phyloP scores from a whole-genome alignment of 2,113 vertebrate species.

The Ibidorhyncha struthersii region DNA sequence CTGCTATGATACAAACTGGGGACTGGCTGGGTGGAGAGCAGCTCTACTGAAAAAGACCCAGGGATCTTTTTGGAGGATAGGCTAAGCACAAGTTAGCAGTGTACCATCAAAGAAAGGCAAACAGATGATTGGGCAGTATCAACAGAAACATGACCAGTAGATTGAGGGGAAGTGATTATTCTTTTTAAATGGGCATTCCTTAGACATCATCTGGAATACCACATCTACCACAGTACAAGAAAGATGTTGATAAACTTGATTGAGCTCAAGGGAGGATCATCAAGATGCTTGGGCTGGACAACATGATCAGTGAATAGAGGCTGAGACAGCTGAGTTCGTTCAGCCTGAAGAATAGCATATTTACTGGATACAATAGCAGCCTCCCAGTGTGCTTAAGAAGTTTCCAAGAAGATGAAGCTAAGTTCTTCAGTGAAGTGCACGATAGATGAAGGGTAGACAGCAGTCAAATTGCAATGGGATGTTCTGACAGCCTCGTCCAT shows the following conservation, averaged over 20 bases:
- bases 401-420: not conserved
- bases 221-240: not conserved
- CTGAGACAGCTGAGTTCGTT: not conserved
- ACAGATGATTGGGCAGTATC: not conserved
- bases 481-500: not conserved
- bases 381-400: not conserved
- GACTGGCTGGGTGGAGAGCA: not conserved
- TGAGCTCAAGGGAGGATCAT: not conserved
- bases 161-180: not conserved
- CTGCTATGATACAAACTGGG: not conserved
- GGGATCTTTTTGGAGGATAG: not conserved
- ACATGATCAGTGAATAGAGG: not conserved
- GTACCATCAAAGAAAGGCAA: not conserved
- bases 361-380: not conserved
- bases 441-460: not conserved
- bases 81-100: not conserved
- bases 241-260: not conserved
- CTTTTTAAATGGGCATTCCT: not conserved
- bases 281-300: not conserved
- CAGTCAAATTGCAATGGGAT: not conserved
- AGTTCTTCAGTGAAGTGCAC: not conserved
- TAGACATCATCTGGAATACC: not conserved
- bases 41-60: not conserved
- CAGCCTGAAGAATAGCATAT: not conserved
- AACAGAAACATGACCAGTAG: not conserved